Evolutionary conservation across 1,140 invertebrate genomes (phyloP).

Genomic region (Paraescarpia echinospica): DNA sequence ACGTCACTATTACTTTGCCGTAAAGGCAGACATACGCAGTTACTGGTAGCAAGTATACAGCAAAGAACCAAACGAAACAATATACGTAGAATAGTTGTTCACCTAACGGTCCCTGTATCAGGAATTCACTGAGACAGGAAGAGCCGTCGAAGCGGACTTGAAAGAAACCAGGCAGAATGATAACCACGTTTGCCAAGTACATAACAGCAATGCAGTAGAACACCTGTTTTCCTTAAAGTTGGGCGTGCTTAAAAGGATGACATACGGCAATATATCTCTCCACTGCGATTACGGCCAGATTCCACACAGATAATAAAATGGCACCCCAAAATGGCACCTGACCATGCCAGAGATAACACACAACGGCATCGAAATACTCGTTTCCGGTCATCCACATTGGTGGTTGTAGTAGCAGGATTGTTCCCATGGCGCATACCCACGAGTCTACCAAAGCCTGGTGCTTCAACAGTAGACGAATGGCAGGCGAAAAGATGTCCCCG

Average conservation of each 20-base stretch:
- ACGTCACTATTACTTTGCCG: background rate
- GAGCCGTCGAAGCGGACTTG: background rate
- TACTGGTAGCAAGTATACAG: background rate
- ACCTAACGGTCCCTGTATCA: background rate
- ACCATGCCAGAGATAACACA: conserved; percentile 23
- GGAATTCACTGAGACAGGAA: background rate
- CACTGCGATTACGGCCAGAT: conserved; percentile 9
- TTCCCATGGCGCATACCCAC: conserved; percentile 20
- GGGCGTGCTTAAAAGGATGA: conserved; percentile 9
- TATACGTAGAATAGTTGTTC: background rate
- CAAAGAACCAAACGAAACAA: background rate
- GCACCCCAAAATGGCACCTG: conserved; percentile 22
- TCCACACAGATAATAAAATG: conserved; percentile 15
- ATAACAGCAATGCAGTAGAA: too few species aligned
- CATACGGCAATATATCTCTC: conserved; percentile 19
- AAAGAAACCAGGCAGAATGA: background rate
- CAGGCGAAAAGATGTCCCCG: background rate
- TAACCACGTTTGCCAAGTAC: background rate
- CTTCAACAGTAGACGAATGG: background rate
- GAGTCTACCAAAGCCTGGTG: conserved; percentile 20
- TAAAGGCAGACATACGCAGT: background rate
- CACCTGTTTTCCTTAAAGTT: too few species aligned
- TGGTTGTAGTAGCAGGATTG: conserved; percentile 8
- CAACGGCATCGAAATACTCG: conserved; percentile 7
- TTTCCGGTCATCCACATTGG: conserved; percentile 11